phyloP scores from a whole-genome alignment of 2,113 vertebrate genomes.

The Montifringilla adamsi region DNA sequence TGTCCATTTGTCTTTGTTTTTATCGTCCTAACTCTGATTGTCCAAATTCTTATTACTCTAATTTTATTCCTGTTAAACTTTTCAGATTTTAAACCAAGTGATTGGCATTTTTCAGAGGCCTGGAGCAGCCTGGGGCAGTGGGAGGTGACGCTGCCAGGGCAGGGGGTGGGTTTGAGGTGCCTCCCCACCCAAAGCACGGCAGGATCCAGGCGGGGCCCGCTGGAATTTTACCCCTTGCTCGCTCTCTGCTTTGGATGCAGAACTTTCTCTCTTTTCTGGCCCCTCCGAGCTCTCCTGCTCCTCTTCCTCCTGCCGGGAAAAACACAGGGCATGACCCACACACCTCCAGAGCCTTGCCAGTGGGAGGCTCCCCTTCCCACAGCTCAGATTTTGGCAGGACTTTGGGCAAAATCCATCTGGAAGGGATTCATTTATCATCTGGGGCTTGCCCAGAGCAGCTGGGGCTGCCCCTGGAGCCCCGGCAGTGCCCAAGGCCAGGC shows the following conservation, averaged over 20 bases:
- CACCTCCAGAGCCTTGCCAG: fast-evolving
- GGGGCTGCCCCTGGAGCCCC: not conserved
- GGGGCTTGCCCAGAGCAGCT: too few species aligned
- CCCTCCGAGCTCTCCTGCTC: slow-evolving; percentile 58
- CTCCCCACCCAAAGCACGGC: not conserved
- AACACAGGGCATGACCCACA: not conserved
- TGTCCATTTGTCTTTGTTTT: not conserved
- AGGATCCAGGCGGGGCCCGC: not conserved
- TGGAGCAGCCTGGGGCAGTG: not conserved
- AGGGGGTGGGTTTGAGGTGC: not conserved
- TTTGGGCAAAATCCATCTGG: not conserved
- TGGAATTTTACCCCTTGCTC: slow-evolving; percentile 62
- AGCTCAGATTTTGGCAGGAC: not conserved
- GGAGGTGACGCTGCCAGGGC: not conserved
- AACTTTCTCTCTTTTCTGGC: slow-evolving; percentile 17
- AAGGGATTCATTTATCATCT: too few species aligned
- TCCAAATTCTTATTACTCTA: not conserved
- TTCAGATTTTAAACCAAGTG: too few species aligned
- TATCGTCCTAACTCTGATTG: not conserved
- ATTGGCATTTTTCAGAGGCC: too few species aligned
- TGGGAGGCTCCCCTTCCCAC: fast-evolving
- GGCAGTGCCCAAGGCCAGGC: not conserved
- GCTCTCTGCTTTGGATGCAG: slow-evolving; percentile 65
- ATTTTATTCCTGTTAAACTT: not conserved
- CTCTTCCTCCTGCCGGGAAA: slow-evolving; percentile 72